phyloP scores from a whole-genome alignment of 1,140 invertebrate species.

The Drosophila quadrilineata region DNA sequence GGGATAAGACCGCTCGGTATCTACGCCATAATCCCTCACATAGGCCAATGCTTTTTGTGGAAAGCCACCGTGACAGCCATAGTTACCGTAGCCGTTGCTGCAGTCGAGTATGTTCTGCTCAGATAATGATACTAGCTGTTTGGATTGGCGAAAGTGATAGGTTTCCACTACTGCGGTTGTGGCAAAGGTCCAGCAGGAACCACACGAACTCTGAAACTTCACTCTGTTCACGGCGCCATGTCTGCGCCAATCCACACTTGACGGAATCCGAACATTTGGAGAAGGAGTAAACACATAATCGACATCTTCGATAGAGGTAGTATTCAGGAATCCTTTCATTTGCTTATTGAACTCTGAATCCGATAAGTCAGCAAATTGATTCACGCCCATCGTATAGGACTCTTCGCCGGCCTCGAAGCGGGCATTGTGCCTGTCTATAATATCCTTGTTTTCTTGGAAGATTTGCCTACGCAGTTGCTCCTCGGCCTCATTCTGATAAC shows the following conservation, averaged over 20 bases:
- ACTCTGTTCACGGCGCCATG: slow-evolving; percentile 93
- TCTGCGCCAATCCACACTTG: background rate
- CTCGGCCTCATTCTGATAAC: slow-evolving; percentile 86
- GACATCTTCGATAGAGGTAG: background rate
- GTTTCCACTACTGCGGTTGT: slow-evolving; percentile 92
- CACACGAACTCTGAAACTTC: slow-evolving; percentile 94
- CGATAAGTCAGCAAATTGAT: slow-evolving; percentile 87
- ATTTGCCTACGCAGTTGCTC: slow-evolving; percentile 91
- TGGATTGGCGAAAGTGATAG: slow-evolving; percentile 84
- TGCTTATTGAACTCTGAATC: no score
- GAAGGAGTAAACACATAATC: background rate
- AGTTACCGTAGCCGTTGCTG: slow-evolving; percentile 88
- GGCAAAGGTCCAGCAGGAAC: slow-evolving; percentile 96
- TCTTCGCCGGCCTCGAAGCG: slow-evolving; percentile 85
- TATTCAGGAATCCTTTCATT: no score
- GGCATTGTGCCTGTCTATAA: slow-evolving; percentile 91
- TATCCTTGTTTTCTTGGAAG: slow-evolving; percentile 90
- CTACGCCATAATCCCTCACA: slow-evolving; percentile 79
- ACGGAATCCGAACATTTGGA: background rate
- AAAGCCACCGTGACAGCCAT: slow-evolving; percentile 92
- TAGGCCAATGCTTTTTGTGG: slow-evolving; percentile 90
- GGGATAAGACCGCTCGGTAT: background rate
- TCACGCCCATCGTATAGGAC: slow-evolving; percentile 86
- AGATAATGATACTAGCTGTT: slow-evolving; percentile 88
- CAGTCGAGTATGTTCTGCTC: slow-evolving; percentile 96